These are phyloP conservation scores for Zosterops lateralis DNA, from an alignment of 2,113 vertebrate species.

Conservation along the genomic window DNA sequence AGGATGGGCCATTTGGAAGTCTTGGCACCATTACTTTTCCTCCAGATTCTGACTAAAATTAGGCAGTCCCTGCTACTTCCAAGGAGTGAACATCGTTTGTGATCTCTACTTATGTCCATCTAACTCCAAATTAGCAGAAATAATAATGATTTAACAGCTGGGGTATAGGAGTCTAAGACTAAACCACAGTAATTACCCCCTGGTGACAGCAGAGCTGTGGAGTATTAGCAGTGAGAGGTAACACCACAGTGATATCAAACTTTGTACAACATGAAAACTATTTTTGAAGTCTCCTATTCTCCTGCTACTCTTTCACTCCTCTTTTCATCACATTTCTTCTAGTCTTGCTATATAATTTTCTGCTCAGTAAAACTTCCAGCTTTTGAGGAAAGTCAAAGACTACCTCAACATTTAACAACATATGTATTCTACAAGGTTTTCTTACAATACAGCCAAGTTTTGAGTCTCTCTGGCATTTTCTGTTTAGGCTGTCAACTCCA, in stretches of 20 bases:
- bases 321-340: background rate
- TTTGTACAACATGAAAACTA: background rate
- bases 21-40: background rate
- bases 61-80: background rate
- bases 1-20: background rate
- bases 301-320: background rate
- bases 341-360: background rate
- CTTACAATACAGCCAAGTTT: background rate
- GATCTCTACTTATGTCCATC: background rate
- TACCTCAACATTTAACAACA: background rate
- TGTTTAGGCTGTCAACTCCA: background rate
- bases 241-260: background rate
- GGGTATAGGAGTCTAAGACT: background rate
- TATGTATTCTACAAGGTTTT: background rate
- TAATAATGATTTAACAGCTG: background rate
- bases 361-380: background rate
- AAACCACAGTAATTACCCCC: background rate
- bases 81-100: background rate
- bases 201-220: background rate
- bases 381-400: background rate
- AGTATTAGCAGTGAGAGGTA: background rate
- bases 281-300: background rate
- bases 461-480: background rate
- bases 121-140: background rate
- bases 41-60: background rate